Evolutionary conservation across 2,888 invertebrate genomes (phyloP).

Genomic region (Tridacna gigas): DNA sequence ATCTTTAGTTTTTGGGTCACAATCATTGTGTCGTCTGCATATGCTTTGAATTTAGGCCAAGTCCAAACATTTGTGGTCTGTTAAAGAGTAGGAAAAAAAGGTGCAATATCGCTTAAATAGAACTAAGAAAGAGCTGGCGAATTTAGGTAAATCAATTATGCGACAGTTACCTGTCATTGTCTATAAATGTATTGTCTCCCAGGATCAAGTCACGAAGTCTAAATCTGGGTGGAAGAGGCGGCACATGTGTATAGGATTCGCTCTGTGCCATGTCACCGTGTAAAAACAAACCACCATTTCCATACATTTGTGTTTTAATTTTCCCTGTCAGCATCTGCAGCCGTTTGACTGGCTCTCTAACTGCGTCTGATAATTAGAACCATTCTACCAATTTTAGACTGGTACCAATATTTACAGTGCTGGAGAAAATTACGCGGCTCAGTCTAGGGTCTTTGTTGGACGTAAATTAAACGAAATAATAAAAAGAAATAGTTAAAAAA

Average conservation of each 20-base stretch:
- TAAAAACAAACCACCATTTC: slow-evolving; percentile 52
- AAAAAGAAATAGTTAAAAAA: too few species aligned
- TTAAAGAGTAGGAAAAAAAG: too few species aligned
- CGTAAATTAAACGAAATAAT: too few species aligned
- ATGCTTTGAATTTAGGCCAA: too few species aligned
- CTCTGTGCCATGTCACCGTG: slow-evolving; percentile 56
- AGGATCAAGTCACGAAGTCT: slow-evolving; percentile 91
- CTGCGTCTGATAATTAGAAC: neutral
- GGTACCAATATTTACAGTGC: neutral
- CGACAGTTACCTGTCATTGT: slow-evolving; percentile 90
- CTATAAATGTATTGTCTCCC: slow-evolving; percentile 91
- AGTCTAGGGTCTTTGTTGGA: neutral
- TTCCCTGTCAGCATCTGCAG: slow-evolving; percentile 54
- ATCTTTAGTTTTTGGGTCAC: too few species aligned
- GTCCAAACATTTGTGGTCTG: too few species aligned
- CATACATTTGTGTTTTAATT: slow-evolving; percentile 44
- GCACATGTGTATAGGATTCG: slow-evolving; percentile 71
- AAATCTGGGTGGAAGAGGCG: slow-evolving; percentile 89
- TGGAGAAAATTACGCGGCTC: neutral
- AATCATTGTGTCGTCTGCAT: too few species aligned
- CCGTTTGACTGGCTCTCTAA: slow-evolving; percentile 32
- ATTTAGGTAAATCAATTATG: neutral
- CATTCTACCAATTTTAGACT: slow-evolving; percentile 3
- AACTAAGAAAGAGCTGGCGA: too few species aligned
- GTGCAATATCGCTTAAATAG: too few species aligned